Base-by-base conservation (phyloP, 2,888 invertebrate species). In the Lydus trimaculatus region DNA sequence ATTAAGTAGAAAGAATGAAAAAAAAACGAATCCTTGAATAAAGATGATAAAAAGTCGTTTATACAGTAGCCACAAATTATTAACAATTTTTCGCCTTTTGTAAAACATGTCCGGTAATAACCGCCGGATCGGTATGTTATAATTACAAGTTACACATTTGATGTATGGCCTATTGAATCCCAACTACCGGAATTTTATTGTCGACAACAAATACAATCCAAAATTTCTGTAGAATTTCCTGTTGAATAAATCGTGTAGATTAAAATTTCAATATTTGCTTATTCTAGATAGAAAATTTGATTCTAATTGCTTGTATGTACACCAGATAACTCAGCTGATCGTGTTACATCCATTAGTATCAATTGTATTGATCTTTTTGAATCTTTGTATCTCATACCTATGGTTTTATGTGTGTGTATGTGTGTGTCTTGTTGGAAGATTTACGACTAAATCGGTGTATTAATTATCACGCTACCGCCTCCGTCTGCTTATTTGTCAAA, bases 111-210 rank as follows among this genome's bases (percentile, higher is more conserved):
- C n/a, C 31, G 25, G 60, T 31, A 63, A 61, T 31, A 58, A 71
- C 68, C 71, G 72, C 69, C 72, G 71, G 70, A 66, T 69, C 68
- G 71, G 65, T 71, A 65, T 73, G 63, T 66, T 64, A 73, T 75
- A 75, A 75, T 78, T 77, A 77, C 71, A 72, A 70, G 74, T 74
- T 75, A 43, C 17, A 43, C 70, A 61, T 72, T 75, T 76, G 74
- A 79, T 71, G 58, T 67, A 71, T 64, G 63, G 63, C 69, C 64
- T 65, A 75, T 76, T 75, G 73, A 79, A 75, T 70, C 73, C n/a
- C 73, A 76, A 79, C 78, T 80, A 79, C 79, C 78, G 78, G 79
- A 79, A 78, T 79, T 78, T 72, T 72, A 73, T 70, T 73, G 72
- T 71, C 70, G 75, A 72, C 25, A 25, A 72, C 25, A 25, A 56